These are phyloP conservation scores for Parazoanthus swiftii DNA, from an alignment of 92 coral and sea anemone genomes.

Conservation along the genomic window DNA sequence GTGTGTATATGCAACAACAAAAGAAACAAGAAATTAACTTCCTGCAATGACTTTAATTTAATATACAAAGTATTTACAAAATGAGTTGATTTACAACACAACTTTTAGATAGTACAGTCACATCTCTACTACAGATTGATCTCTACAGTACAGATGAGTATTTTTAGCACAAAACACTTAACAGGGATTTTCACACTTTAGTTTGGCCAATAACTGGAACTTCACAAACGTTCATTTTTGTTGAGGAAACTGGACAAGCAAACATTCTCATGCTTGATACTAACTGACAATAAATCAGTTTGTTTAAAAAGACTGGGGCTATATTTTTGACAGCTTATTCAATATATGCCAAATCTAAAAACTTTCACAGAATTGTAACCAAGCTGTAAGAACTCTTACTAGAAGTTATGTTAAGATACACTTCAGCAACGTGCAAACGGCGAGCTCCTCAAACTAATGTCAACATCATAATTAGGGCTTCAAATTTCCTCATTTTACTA, in stretches of 20 bases:
- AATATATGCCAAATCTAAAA: too few species aligned
- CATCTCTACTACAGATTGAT: not conserved
- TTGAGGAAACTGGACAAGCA: too few species aligned
- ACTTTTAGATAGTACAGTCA: not conserved
- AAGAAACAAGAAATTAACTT: not conserved
- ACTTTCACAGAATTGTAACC: not conserved
- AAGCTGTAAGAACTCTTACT: not conserved
- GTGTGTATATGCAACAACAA: not conserved
- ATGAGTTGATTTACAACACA: not conserved
- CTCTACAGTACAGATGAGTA: not conserved
- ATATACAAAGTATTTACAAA: slow-evolving; percentile 23
- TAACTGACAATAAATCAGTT: too few species aligned
- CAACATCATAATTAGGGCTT: not conserved
- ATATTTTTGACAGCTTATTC: too few species aligned
- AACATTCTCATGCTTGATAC: too few species aligned
- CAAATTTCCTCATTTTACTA: not conserved
- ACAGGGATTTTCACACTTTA: not conserved
- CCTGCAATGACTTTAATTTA: not conserved
- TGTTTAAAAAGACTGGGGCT: too few species aligned
- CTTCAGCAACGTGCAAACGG: not conserved
- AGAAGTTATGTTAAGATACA: not conserved
- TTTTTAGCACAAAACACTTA: not conserved
- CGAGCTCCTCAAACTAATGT: not conserved
- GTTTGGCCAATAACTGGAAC: not conserved
- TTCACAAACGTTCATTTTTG: too few species aligned